These are phyloP conservation scores for Anolis sagrei DNA, from an alignment of 2,113 vertebrate genomes.

Conservation along the genomic window DNA sequence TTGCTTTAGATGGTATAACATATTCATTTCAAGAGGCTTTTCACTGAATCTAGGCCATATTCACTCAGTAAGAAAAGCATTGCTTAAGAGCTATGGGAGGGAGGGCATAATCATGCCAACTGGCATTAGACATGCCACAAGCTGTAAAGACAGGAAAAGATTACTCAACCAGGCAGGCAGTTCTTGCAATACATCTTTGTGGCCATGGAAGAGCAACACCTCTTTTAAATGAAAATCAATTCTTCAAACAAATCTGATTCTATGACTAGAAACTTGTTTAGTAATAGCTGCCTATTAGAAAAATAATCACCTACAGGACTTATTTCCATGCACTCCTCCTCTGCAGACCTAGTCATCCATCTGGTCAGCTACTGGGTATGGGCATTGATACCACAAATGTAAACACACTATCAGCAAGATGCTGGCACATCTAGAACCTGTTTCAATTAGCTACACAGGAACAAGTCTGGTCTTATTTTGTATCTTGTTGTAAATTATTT, in stretches of 20 bases:
- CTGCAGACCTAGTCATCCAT: not conserved
- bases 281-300: not conserved
- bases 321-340: not conserved
- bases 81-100: not conserved
- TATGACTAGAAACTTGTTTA: constrained; percentile 17
- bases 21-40: not conserved
- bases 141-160: not conserved
- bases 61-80: constrained; percentile 1
- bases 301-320: not conserved
- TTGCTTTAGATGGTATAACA: not conserved
- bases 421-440: not conserved
- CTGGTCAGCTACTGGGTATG: not conserved
- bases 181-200: not conserved
- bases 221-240: constrained; percentile 3
- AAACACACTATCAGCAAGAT: not conserved
- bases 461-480: not conserved
- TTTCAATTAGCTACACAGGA: not conserved
- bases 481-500: not conserved
- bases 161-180: not conserved
- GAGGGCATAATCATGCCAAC: not conserved
- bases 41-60: constrained; percentile 26
- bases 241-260: not conserved
- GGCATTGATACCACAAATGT: not conserved
- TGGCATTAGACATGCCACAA: not conserved
- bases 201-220: rapidly evolving